Percentiles rank a stretch among this genome's conserved stretches.
phyloP scores from a whole-genome alignment of 2,113 vertebrate genomes.

The Myiozetetes cayanensis region DNA sequence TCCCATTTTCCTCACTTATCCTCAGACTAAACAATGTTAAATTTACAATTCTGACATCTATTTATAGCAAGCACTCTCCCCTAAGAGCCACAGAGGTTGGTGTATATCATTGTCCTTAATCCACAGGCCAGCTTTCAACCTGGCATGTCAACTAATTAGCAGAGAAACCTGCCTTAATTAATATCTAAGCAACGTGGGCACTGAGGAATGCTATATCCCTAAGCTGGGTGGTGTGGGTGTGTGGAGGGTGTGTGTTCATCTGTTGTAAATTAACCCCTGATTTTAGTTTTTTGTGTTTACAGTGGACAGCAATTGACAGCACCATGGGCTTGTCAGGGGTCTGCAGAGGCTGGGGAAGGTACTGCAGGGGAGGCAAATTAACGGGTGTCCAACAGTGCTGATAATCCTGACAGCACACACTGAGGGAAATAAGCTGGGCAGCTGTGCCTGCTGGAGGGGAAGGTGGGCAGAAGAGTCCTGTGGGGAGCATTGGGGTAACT shows the following conservation, averaged over 20 bases:
- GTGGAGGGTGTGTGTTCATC: not conserved
- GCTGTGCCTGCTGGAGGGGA: not conserved
- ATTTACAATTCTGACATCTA: constrained; percentile 7
- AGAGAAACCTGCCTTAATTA: not conserved
- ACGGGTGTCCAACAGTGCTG: not conserved
- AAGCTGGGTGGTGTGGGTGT: fast-evolving
- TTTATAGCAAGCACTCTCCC: constrained; percentile 8
- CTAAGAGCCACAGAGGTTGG: not conserved
- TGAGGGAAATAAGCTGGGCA: not conserved
- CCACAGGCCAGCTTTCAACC: not conserved
- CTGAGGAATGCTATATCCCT: not conserved
- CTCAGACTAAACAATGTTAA: constrained; percentile 53
- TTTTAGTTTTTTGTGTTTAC: not conserved
- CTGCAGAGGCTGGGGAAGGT: not conserved
- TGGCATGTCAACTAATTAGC: not conserved
- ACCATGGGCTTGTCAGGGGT: fast-evolving
- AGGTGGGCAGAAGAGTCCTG: fast-evolving
- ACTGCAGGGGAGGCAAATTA: not conserved
- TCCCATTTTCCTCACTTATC: constrained; percentile 46
- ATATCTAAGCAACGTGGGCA: not conserved
- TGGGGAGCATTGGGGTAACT: not conserved
- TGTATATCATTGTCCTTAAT: not conserved
- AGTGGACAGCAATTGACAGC: not conserved
- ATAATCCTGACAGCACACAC: not conserved
- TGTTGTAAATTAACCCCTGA: not conserved